Evolutionary conservation across 2,888 invertebrate genomes (phyloP).

Genomic region (Quadroppia sp.): DNA sequence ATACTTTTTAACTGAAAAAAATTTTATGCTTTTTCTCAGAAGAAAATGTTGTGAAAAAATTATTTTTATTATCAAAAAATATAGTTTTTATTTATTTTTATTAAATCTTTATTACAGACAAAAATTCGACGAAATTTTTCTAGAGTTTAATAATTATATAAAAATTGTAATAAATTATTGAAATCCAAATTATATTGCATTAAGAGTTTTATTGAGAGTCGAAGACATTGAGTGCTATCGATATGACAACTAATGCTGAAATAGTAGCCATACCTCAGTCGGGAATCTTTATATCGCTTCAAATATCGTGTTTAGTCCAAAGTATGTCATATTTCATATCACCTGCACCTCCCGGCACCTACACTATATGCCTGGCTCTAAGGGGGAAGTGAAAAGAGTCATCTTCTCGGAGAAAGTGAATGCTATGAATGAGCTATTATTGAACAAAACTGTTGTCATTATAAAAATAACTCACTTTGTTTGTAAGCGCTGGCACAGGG

Average conservation of each 20-base stretch:
- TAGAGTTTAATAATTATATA: background rate
- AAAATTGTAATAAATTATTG: background rate
- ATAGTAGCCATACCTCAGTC: background rate
- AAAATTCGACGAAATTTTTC: background rate
- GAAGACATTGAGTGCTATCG: background rate
- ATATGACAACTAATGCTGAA: slow-evolving; percentile 1
- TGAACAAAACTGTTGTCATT: slow-evolving; percentile 24
- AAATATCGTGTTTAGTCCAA: slow-evolving; percentile 22
- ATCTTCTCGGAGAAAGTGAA: background rate
- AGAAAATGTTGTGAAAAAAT: background rate
- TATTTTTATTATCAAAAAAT: background rate
- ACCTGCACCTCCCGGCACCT: slow-evolving; percentile 23
- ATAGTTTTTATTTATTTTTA: background rate
- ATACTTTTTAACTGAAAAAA: background rate
- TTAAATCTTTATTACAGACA: background rate
- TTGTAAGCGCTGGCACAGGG: background rate
- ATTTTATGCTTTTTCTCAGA: background rate
- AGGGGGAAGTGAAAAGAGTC: background rate
- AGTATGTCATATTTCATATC: slow-evolving; percentile 24
- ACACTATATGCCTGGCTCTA: background rate
- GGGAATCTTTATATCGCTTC: slow-evolving; percentile 6
- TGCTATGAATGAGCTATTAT: background rate
- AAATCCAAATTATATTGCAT: background rate
- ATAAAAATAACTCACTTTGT: slow-evolving; percentile 1
- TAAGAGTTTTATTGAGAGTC: background rate